Base-by-base conservation (phyloP, 1,140 invertebrate species). In the Belonocnema kinseyi region DNA sequence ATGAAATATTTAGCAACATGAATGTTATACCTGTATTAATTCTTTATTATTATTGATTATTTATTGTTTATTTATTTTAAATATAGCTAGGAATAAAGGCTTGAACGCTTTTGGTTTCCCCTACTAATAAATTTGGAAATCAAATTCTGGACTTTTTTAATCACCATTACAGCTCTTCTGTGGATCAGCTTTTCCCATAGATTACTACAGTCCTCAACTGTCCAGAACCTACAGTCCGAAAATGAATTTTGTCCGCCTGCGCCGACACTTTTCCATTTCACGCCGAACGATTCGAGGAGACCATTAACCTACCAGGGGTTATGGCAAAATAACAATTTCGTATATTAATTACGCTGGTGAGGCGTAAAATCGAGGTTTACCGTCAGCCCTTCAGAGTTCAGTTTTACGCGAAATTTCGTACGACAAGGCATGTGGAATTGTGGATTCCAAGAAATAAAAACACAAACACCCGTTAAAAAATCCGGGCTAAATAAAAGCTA, bases 331-430 rank as follows among this genome's bases (percentile, higher is more conserved):
- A 66, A 66, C 61, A 5, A 66, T 66, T 66, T 66, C 61, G 26
- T 66, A 66, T 66, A 66, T 66, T 66, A 66, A 66, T 66, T 66
- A 66, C 33, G 26, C 46, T 66, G 61, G 61, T 33, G 61, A 66
- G 61, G 61, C 61, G 61, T 66, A 66, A 66, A 66, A 66, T 66
- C 26, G 61, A 66, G 61, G 61, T 66, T 66, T 66, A 66, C 61
- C 26, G 8, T 13, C n/a, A 26, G 40, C 61, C 61, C 61, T 66
- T 66, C 61, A 46, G 40, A 46, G 40, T 46, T 46, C 40, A 66
- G 14, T 66, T 66, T 40, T 66, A 66, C 26, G 61, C 13, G 16
- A 66, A 46, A 66, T 66, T n/a, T 13, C 61, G 26, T 26, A 21
- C 56, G 58, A n/a, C 17, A 19, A 54, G n/a, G 17, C n/a, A 54